These are phyloP conservation scores for Ectemnius cavifrons DNA, from an alignment of 2,888 invertebrate genomes.

Conservation along the genomic window DNA sequence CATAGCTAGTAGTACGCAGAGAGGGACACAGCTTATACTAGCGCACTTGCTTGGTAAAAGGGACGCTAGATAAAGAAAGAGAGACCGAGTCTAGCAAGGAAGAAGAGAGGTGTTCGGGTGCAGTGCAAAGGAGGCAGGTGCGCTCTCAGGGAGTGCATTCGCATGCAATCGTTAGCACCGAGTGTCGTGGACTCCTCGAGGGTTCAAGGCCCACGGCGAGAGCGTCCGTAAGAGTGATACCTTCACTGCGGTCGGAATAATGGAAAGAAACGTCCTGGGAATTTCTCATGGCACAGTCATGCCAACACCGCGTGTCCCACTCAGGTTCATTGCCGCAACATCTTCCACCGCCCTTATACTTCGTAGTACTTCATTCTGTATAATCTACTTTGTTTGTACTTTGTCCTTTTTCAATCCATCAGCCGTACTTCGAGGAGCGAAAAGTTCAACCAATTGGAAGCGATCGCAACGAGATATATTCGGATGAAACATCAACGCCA, in stretches of 20 bases:
- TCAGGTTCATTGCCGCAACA: constrained; percentile 67
- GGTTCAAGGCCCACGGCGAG: constrained; percentile 60
- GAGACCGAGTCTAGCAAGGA: too few species aligned
- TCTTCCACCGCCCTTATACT: constrained; percentile 25
- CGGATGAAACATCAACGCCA: too few species aligned
- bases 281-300: constrained; percentile 67
- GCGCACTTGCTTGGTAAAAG: too few species aligned
- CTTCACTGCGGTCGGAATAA: constrained; percentile 52
- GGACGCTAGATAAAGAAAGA: too few species aligned
- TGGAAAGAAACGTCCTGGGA: constrained; percentile 69
- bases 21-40: too few species aligned
- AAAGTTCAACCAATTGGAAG: too few species aligned
- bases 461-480: too few species aligned
- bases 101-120: too few species aligned
- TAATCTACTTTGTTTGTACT: too few species aligned
- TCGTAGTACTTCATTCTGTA: constrained; percentile 11
- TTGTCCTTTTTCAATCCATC: too few species aligned
- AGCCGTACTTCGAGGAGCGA: too few species aligned
- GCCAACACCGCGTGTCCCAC: constrained; percentile 45
- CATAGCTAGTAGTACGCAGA: constrained; percentile 19
- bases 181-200: constrained; percentile 49
- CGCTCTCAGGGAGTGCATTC: constrained; percentile 21
- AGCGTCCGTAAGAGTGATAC: constrained; percentile 43
- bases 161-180: constrained; percentile 43
- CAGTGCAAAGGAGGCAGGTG: too few species aligned